These are phyloP conservation scores for Condylura cristata DNA, from an alignment of 2,113 vertebrate species.

Conservation along the genomic window DNA sequence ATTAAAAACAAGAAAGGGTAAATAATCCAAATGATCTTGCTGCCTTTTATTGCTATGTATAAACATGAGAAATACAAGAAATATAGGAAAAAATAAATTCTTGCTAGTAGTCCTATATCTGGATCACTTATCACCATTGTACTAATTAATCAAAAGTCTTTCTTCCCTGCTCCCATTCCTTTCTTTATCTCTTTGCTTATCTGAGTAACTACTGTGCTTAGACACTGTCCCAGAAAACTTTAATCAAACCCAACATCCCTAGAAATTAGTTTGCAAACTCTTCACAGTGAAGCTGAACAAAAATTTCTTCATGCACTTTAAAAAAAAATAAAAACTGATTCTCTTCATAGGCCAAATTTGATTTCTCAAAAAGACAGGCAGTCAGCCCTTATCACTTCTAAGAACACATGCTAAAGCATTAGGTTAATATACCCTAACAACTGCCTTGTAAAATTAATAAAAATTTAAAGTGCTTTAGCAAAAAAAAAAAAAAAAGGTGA, in stretches of 20 bases:
- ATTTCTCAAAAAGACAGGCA: not conserved
- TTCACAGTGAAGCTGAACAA: not conserved
- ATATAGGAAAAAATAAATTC: not conserved
- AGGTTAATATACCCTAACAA: conserved; percentile 10
- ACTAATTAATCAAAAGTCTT: not conserved
- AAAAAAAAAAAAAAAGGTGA: too few species aligned
- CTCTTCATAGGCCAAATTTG: not conserved
- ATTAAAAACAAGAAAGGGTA: not conserved
- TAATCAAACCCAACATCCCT: not conserved
- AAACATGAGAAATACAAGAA: not conserved
- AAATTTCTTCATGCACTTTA: not conserved
- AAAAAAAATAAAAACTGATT: not conserved
- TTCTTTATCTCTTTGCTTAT: not conserved
- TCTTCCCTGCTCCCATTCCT: not conserved
- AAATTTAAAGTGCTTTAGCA: too few species aligned
- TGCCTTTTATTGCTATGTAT: too few species aligned
- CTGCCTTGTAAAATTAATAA: not conserved
- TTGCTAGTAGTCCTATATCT: not conserved
- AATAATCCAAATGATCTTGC: too few species aligned
- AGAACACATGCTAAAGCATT: not conserved
- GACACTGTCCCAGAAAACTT: not conserved
- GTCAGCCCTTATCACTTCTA: not conserved
- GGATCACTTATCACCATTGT: not conserved
- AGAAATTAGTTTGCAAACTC: not conserved
- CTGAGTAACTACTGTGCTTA: not conserved